Evolutionary conservation across 2,797 vertebrate species (phyloP).

Genomic region (Orestias chungarensis): DNA sequence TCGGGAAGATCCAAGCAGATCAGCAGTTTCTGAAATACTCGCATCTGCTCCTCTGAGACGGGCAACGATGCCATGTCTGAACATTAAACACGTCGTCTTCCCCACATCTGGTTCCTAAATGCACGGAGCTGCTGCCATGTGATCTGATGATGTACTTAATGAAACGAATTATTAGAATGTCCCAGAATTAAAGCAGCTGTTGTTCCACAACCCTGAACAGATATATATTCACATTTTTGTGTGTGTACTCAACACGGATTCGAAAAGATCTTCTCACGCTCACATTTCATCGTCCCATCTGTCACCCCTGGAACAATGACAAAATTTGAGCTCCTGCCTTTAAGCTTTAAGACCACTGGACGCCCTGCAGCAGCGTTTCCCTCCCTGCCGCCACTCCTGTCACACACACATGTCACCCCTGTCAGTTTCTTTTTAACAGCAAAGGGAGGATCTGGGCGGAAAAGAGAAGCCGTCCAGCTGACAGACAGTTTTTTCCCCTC

Average conservation of each 20-base stretch:
- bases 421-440: conserved; percentile 66
- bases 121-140: background rate
- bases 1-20: background rate
- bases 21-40: background rate
- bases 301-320: conserved; percentile 37
- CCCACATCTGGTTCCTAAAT: background rate
- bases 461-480: conserved; percentile 33
- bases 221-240: background rate
- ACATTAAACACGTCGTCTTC: background rate
- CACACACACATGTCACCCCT: conserved; percentile 55
- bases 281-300: conserved; percentile 14
- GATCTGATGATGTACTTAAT: background rate
- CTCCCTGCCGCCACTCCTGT: conserved; percentile 60
- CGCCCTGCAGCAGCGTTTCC: conserved; percentile 28
- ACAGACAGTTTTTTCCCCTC: conserved; percentile 58
- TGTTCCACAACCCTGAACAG: background rate
- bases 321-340: conserved; percentile 28
- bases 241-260: background rate
- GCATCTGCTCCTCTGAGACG: background rate
- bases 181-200: background rate
- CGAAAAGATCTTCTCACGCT: conserved; percentile 14
- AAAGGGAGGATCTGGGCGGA: conserved; percentile 37
- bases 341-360: conserved; percentile 34
- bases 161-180: background rate
- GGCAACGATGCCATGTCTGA: background rate